Base-by-base conservation (phyloP, 1,140 invertebrate genomes). In the Macrobrachium nipponense region DNA sequence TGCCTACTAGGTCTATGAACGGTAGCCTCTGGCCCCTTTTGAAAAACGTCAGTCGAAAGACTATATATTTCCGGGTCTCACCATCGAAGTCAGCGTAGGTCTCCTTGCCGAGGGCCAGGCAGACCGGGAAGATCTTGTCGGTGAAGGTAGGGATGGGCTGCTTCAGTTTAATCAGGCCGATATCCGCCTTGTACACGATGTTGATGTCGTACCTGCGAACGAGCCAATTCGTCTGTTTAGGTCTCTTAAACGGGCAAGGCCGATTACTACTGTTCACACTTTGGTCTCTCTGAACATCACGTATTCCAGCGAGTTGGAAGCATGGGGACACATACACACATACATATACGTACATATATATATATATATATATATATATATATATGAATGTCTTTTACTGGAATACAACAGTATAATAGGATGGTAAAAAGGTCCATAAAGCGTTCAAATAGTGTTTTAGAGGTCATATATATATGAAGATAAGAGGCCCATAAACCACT, bases 51-150 rank as follows among this genome's bases (percentile, higher is more conserved):
- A 18, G 10, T n/a, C 44, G 8, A 11, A 62, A n/a, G 60, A 60
- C 27, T 0, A 11, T 14, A 62, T 18, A 62, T 18, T 27, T 66
- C 5, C 10, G 36, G 0, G 5, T 61, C 23, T 43, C 4, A 80
- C 79, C 79, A 1, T 18, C 10, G 18, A 44, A 0, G 14, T 68
- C 12, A 18, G 62, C 18, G 62, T n/a, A 20, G 18, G 64, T 68
- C 0, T 66, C 17, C 23, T 80, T 66, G 20, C 20, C 60, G 36
- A 43, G 5, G 17, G 79, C 20, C 3, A 80, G 62, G 43, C 79
- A 80, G 23, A 66, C 79, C 23, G 79, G 79, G 36, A 66, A 80
- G 51, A 80, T 68, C 61, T 44, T 15, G 43, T 66, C 61, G 36
- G 20, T 44, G 62, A 66, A 80, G 20, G 20, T 3, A 11, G 66